Evolutionary conservation across 2,113 vertebrate genomes (phyloP), one percentile per base, ranked within the genome.

Genomic region (Malurus melanocephalus): DNA sequence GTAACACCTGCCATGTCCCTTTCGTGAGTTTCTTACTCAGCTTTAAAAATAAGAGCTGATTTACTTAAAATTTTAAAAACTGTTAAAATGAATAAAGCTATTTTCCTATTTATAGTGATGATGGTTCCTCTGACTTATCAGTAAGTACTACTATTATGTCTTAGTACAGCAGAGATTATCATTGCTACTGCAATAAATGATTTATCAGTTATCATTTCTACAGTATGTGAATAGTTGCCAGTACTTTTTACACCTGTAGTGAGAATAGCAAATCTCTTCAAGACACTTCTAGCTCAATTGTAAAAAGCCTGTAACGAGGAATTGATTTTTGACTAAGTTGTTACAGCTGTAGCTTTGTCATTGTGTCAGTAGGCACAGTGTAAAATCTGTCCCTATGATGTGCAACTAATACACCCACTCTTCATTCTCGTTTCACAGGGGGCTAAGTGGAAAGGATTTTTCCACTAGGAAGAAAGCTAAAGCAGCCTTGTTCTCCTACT

Each of bases 271-370:
- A 38, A 42, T 72, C 11, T 65, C 62, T 84, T 85, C 32, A 79
- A 72, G 62, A 32, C 1, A 4, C 17, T 86, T 80, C 27, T 53
- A 77, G 27, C 23, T 67, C 35, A 90, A 67, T 12, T 76, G 46
- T 79, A 72, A 84, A 86, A 90, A 42, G 3, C 14, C 20, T 73
- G 28, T 76, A 85, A 81, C 52, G 69, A 88, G 55, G 43, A 85
- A 81, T 68, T 85, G 74, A 89, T 88, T 94, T 88, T 81, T 83
- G 10, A 90, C 46, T 64, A 86, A 74, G 35, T 60, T 64, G 13
- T 42, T 81, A 52, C 62, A 88, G n/a, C 35, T 66, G 6, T 51
- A 71, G 30, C 28, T 94, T 79, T 89, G 62, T 95, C 27, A 56
- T 45, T 66, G 23, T 76, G 64, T 51, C 59, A 55, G 55, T 57